Conservation (phyloP, 2,888 invertebrate genomes). For the Dryobota labecula region DNA sequence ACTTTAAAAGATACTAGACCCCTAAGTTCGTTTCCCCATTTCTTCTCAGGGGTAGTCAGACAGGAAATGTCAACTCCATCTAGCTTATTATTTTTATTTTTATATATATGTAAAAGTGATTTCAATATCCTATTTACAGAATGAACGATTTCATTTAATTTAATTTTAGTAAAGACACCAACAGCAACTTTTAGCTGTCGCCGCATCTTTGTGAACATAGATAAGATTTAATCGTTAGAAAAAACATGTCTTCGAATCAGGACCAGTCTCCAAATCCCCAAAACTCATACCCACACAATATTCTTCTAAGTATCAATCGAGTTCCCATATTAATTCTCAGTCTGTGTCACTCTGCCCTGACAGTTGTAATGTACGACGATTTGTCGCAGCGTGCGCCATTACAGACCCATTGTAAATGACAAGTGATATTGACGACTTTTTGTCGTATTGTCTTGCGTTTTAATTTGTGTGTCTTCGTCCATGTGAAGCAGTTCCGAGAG, state of each 20-base stretch:
- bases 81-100: too few relatives aligned
- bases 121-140: too few relatives aligned
- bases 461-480: conserved; percentile 43
- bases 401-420: conserved; percentile 63
- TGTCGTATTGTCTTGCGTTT: conserved; percentile 57
- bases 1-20: too few relatives aligned
- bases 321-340: conserved; percentile 88
- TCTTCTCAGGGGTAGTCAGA: too few relatives aligned
- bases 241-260: not conserved
- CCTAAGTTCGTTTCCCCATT: too few relatives aligned
- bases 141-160: too few relatives aligned
- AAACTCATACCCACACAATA: conserved; percentile 65
- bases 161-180: too few relatives aligned
- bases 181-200: too few relatives aligned
- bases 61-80: too few relatives aligned
- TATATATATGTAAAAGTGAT: too few relatives aligned
- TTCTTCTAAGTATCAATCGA: conserved; percentile 80
- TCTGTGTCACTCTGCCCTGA: conserved; percentile 80
- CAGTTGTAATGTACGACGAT: conserved; percentile 84
- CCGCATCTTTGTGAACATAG: too few relatives aligned
- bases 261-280: conserved; percentile 17
- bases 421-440: conserved; percentile 67
- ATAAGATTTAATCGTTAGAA: too few relatives aligned
- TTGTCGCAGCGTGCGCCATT: conserved; percentile 76
- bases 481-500: not conserved